Evolutionary conservation across 2,797 vertebrate species (phyloP), one percentile per base, ranked within the genome.

Genomic region (Clarias laeviceps): DNA sequence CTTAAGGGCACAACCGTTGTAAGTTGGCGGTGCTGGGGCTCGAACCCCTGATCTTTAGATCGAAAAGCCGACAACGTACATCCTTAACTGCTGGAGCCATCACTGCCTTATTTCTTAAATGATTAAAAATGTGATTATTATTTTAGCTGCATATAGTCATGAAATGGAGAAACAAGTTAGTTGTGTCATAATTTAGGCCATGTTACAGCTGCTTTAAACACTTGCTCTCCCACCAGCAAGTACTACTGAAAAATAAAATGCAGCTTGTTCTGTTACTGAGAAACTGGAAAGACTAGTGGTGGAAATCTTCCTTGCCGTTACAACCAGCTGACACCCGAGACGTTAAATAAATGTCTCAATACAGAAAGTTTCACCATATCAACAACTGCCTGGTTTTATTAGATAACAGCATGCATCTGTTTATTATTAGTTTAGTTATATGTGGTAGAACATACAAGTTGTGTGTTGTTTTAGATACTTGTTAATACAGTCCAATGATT

Each of bases 181-280:
- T 77, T 77, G 27, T 77, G 50, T 57, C 57, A 24, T 77, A 20
- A 59, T 32, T 24, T 59, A 14, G 12, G 50, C 50, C 12, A 77
- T 24, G 56, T 59, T 59, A 34, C 34, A 34, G 18, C 74, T 37
- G 56, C 32, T 61, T 78, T 61, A 78, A 62, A 34, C 76, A 29
- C 22, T n/a, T 17, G 54, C 29, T 32, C 29, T 40, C 18, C 54
- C 22, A 34, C 29, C 29, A 77, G 22, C 69, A 62, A 17, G 57
- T 40, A 80, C 29, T 64, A 64, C 62, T 54, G 50, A n/a, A 4
- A 22, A 61, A 64, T 54, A 80, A 78, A 32, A 77, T 34, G 74
- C 29, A 12, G 4, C 45, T 54, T 32, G 37, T 57, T 57, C 2
- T 79, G 59, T 62, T 79, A 45, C 24, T 27, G 78, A 64, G 59